Base-by-base conservation (phyloP, 2,888 invertebrate genomes). In the Blomia tropicalis region DNA sequence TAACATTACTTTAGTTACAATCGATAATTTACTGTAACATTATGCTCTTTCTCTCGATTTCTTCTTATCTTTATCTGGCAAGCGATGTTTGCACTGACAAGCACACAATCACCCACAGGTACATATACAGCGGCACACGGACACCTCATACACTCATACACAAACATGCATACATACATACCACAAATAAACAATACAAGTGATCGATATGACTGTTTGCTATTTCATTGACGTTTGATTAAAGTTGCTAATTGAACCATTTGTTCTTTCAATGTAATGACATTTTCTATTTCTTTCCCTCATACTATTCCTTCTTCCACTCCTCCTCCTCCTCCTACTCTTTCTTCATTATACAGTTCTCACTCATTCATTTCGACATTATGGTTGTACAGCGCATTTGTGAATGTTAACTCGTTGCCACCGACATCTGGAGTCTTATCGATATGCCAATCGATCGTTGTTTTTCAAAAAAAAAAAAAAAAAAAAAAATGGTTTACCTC, bases 191-290 rank as follows among this genome's bases (percentile, higher is more conserved):
- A 17, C 41, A 41, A 41, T n/a, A 47, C 51, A 47, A 47, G 51
- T 47, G 51, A 47, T 47, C 51, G 51, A 47, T 25, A 22, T 47
- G 36, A 36, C 7, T 47, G 51, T 47, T 47, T 47, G 51, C 51
- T 47, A 47, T 47, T 47, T 47, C 51, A 47, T 47, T 47, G 51
- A 47, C 51, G 51, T 47, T 47, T 47, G 51, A 47, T 25, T 25
- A 47, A 47, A 47, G 51, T 47, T 47, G 51, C 51, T 36, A 47
- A 47, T 47, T 47, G 51, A 47, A 47, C 17, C 36, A n/a, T n/a
- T n/a, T n/a, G n/a, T n/a, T n/a, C n/a, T n/a, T n/a, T n/a, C n/a
- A n/a, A n/a, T n/a, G n/a, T n/a, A n/a, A n/a, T n/a, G n/a, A 36
- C 36, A 17, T 17, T 36, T 7, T 36, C 36, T 36, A 36, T 36